A percentile compares a stretch with the other conserved stretches of the same genome.
phyloP scores from a whole-genome alignment of 2,797 vertebrate species.

The Acanthopagrus latus region DNA sequence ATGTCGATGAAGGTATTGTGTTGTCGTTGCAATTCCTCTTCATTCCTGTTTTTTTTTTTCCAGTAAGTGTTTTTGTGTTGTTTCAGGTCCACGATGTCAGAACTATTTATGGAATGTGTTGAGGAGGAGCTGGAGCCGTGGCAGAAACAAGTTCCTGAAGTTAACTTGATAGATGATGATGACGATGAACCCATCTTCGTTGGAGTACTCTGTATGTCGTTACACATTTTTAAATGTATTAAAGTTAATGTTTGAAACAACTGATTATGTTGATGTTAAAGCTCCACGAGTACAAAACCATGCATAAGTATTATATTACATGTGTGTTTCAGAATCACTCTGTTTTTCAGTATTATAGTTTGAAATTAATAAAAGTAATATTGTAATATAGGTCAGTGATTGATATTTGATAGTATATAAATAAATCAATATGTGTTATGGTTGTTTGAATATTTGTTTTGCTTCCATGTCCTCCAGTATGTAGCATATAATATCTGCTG shows the following conservation, averaged over 20 bases:
- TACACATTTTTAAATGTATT: neutral
- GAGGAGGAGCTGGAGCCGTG: constrained; percentile 82
- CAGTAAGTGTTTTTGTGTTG: constrained; percentile 38
- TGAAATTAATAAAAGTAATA: neutral
- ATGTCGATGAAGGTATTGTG: neutral
- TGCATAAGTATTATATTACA: neutral
- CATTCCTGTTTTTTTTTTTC: too few relatives aligned
- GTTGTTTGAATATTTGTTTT: neutral
- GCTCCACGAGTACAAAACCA: neutral
- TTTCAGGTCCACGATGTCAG: constrained; percentile 75
- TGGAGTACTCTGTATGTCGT: constrained; percentile 77
- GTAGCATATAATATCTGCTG: neutral
- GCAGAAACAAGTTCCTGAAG: constrained; percentile 76
- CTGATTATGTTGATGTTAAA: neutral
- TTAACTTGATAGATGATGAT: constrained; percentile 72
- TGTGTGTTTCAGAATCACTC: neutral
- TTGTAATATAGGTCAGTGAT: neutral
- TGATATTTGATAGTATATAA: neutral
- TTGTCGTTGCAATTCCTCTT: neutral
- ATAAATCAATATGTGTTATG: neutral
- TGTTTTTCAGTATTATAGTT: neutral
- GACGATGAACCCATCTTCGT: constrained; percentile 93
- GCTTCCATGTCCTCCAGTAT: neutral
- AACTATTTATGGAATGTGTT: constrained; percentile 83
- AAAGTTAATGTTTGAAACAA: neutral